Base-by-base conservation (phyloP, 2,888 invertebrate genomes). In the Perizoma affinitatum region DNA sequence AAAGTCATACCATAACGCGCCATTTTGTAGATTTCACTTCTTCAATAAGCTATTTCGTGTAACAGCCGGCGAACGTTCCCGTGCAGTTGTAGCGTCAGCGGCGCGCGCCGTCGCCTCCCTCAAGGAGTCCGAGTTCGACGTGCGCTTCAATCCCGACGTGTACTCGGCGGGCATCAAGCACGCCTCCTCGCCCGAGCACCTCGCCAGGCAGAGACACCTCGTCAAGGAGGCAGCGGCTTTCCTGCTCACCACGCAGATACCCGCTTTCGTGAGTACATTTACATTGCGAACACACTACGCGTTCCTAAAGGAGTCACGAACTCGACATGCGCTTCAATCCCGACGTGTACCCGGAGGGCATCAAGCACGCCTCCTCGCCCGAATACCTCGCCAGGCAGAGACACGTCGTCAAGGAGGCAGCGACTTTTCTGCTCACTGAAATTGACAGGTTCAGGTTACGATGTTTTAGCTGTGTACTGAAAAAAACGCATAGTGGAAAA, bases 241-340 rank as follows among this genome's bases (percentile, higher is more conserved):
- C 92, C 90, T 99, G 70, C 94, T 99, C 51, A 95, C 96, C 9
- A 96, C 96, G 67, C 99, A 99, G 92, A 97, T 99, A 78, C 99
- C 99, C 0, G 96, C 96, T 55, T 98, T 99, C 86, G 97, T 97
- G 86, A 95, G 96, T 44, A 7, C 4, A 42, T 9, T n/a, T n/a
- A 5, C 42, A 7, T 42, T 42, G 5, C n/a, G 8, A 42, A n/a
- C 42, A 4, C 42, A 9, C 38, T n/a, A 7, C 7, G 38, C 5
- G 38, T 38, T 6, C 5, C 9, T 42, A 0, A 42, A n/a, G n/a
- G 42, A 42, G 72, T 96, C 97, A n/a, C 0, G 98, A 98, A 87
- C 99, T 99, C 87, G 98, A 98, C 84, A 97, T 99, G 68, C 95
- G 98, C 65, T 99, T 99, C 91, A 99, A 99, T 93, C 98, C 99